Base-by-base conservation (phyloP, 2,797 vertebrate genomes). In the Anabas testudineus region DNA sequence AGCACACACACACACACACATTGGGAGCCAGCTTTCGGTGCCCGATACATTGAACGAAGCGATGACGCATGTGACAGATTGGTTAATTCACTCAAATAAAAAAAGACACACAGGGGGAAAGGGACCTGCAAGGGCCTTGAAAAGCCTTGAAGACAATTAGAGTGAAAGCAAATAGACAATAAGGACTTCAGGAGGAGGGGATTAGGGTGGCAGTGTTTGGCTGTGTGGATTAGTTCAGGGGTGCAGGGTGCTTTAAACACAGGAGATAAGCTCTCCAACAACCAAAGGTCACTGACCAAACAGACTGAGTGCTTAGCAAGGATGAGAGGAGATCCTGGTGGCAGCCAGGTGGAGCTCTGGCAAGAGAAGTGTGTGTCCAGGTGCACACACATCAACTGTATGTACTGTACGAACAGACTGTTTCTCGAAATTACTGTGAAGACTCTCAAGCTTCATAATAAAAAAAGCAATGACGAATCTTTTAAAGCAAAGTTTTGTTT, bases 271-370 rank as follows among this genome's bases (percentile, higher is more conserved):
- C 91, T 85, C 84, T 81, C 48, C 82, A 75, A 86, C 80, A 82
- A 86, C 73, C 76, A 86, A 88, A 90, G 91, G 89, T 91, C 87
- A 86, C 73, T 86, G 71, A 61, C 79, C 86, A 86, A 89, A 88
- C 87, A 87, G 84, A 91, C 82, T 83, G 85, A 89, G 85, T 83
- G 79, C 83, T 90, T 84, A 84, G 78, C 61, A 58, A 81, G 81
- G 82, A 88, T 82, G 81, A 89, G 81, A 70, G 64, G 47, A 77
- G 81, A 87, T 80, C 68, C 84, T 34, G 75, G 73, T 19, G 62
- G 74, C 49, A 65, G 80, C 62, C 76, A 85, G 80, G 85, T 82
- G 47, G 42, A 65, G 82, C 71, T 51, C 43, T 48, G 61, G 58
- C 51, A 37, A 51, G 26, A 45, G 58, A 62, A 60, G 62, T 24